Conservation (phyloP, 2,888 invertebrate species). For the Chymomyza fuscimana region DNA sequence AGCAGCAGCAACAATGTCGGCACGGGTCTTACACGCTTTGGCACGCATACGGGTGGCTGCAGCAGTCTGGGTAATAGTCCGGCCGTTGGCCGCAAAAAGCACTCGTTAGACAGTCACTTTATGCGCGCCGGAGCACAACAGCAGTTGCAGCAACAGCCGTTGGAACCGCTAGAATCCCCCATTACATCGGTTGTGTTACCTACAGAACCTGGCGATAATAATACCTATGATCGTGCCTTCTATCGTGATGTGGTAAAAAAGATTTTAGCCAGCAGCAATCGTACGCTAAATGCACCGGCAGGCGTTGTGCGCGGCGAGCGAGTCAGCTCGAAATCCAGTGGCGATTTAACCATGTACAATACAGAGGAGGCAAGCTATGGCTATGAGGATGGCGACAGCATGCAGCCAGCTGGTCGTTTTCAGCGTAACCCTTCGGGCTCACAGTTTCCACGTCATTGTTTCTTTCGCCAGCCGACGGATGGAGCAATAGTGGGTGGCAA, state of each 20-base stretch:
- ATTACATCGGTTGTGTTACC: slow-evolving; percentile 14
- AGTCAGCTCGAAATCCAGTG: slow-evolving; percentile 79
- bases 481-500: slow-evolving; percentile 8
- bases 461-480: slow-evolving; percentile 72
- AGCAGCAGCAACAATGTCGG: slow-evolving; percentile 31
- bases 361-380: slow-evolving; percentile 48
- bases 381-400: slow-evolving; percentile 27
- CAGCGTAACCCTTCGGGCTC: slow-evolving; percentile 78
- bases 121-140: slow-evolving; percentile 10
- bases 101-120: slow-evolving; percentile 77
- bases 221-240: slow-evolving; percentile 79
- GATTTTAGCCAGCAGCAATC: slow-evolving; percentile 69
- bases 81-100: slow-evolving; percentile 76
- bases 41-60: slow-evolving; percentile 38
- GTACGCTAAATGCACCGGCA: neutral
- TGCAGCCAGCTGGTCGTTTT: slow-evolving; percentile 58
- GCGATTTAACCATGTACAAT: slow-evolving; percentile 78
- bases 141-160: slow-evolving; percentile 6
- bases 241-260: slow-evolving; percentile 74
- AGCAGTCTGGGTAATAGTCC: slow-evolving; percentile 75
- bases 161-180: neutral
- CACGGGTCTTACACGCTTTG: slow-evolving; percentile 25
- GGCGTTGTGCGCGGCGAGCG: slow-evolving; percentile 51
- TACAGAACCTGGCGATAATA: slow-evolving; percentile 58
- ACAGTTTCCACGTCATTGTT: slow-evolving; percentile 78